phyloP scores from a whole-genome alignment of 2,797 vertebrate species.

The Syngnathus acus region DNA sequence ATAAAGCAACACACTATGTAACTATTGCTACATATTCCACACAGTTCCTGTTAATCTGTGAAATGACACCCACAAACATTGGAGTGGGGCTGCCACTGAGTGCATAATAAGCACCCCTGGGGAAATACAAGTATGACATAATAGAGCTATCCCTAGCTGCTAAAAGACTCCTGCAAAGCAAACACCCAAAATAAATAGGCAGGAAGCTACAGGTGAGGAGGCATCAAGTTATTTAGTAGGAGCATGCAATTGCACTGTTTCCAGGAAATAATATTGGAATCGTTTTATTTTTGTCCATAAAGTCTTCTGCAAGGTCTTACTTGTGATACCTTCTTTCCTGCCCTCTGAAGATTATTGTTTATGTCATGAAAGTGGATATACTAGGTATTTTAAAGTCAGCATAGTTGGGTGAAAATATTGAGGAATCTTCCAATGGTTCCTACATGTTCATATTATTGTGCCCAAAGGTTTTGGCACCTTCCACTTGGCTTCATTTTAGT shows the following conservation, averaged over 20 bases:
- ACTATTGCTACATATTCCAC: conserved; percentile 37
- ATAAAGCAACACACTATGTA: conserved; percentile 37
- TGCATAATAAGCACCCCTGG: conserved; percentile 52
- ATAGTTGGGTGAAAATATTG: not conserved
- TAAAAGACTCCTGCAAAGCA: conserved; percentile 35
- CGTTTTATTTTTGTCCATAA: not conserved
- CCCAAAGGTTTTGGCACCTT: conserved; percentile 54
- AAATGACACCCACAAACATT: conserved; percentile 47
- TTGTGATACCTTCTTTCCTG: not conserved
- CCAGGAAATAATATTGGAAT: not conserved
- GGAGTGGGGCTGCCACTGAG: conserved; percentile 41
- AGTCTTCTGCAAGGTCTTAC: not conserved
- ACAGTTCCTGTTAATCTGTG: conserved; percentile 25
- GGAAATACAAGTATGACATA: conserved; percentile 36
- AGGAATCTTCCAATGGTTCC: conserved; percentile 36
- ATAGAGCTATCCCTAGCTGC: conserved; percentile 34
- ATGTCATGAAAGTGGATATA: not conserved
- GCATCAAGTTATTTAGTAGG: not conserved
- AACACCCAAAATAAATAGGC: conserved; percentile 7
- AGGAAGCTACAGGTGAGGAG: conserved; percentile 15
- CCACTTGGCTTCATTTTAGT: conserved; percentile 56
- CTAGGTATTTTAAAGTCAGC: conserved; percentile 44
- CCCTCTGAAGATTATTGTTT: not conserved
- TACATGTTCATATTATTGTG: conserved; percentile 49
- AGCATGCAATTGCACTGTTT: not conserved